These are phyloP conservation scores for Drosophila barbarae DNA, from an alignment of 2,888 invertebrate species.

Conservation along the genomic window DNA sequence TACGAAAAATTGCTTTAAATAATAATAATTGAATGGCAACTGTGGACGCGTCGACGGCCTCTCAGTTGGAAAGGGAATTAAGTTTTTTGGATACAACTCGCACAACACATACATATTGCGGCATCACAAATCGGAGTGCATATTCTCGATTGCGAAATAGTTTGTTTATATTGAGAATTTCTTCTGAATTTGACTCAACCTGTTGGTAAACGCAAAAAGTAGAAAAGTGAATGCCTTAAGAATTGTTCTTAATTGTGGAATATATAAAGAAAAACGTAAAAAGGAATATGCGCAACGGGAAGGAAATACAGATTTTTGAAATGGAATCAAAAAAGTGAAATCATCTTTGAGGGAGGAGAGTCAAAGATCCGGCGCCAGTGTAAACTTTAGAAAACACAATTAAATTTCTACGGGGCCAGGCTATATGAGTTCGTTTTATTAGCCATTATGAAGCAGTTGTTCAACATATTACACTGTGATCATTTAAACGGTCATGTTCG, in stretches of 20 bases:
- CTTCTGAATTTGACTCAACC: constrained; percentile 29
- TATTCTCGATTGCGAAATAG: constrained; percentile 58
- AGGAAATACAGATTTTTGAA: constrained; percentile 17
- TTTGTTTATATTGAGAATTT: constrained; percentile 62
- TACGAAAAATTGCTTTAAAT: constrained; percentile 52
- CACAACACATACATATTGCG: constrained; percentile 20
- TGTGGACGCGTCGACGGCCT: constrained; percentile 27
- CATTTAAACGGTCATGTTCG: constrained; percentile 48
- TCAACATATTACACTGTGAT: constrained; percentile 65
- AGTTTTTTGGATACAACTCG: constrained; percentile 9
- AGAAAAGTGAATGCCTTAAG: constrained; percentile 20
- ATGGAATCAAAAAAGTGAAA: constrained; percentile 25
- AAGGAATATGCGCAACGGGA: constrained; percentile 21
- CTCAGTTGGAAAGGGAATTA: constrained; percentile 15
- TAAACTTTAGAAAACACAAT: constrained; percentile 17
- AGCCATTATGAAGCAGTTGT: constrained; percentile 50
- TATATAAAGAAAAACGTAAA: constrained; percentile 4
- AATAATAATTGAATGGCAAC: constrained; percentile 53
- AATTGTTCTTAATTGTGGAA: constrained; percentile 17
- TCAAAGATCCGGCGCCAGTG: constrained; percentile 12
- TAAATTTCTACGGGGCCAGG: constrained; percentile 1
- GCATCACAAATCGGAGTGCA: constrained; percentile 11
- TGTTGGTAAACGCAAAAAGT: constrained; percentile 41
- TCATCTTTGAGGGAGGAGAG: constrained; percentile 1
- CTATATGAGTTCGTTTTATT: constrained; percentile 26